Conservation (phyloP, 2,888 invertebrate genomes). For the Tillus elongatus region DNA sequence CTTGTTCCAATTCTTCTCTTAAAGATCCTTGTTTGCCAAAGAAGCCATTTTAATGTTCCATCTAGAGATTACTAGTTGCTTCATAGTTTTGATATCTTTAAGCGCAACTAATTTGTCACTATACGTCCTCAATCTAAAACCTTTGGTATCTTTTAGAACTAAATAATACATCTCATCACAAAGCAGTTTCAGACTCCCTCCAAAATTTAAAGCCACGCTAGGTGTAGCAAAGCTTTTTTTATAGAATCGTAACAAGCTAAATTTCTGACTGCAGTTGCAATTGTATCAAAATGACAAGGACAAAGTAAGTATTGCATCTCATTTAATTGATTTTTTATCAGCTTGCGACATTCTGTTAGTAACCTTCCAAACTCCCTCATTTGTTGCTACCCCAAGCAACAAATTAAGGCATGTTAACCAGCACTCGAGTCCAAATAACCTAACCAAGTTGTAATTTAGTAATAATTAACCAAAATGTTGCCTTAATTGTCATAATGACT, state of each 20-base stretch:
- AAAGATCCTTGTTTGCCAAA: slow-evolving; percentile 3
- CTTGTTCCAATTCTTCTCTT: slow-evolving; percentile 3
- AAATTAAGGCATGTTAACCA: too few species aligned
- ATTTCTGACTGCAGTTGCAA: slow-evolving; percentile 16
- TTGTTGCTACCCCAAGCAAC: too few species aligned
- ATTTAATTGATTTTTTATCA: background rate
- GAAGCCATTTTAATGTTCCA: slow-evolving; percentile 3
- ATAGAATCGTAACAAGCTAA: slow-evolving; percentile 18
- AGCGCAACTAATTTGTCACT: slow-evolving; percentile 1
- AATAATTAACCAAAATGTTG: too few species aligned
- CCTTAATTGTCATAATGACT: too few species aligned
- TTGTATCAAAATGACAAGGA: slow-evolving; percentile 15
- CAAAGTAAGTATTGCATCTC: slow-evolving; percentile 1
- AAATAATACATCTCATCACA: slow-evolving; percentile 10
- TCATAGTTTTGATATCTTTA: background rate
- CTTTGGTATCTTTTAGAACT: slow-evolving; percentile 1
- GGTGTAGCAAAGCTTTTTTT: slow-evolving; percentile 18
- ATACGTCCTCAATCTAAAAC: background rate
- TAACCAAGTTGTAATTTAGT: too few species aligned
- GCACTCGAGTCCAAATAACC: too few species aligned
- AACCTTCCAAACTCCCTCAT: slow-evolving; percentile 24
- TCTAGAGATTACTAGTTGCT: slow-evolving; percentile 1
- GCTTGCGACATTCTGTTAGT: slow-evolving; percentile 9
- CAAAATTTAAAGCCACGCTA: too few species aligned
- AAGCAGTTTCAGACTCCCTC: slow-evolving; percentile 15